A percentile compares a stretch with the other conserved stretches of the same genome.
phyloP scores from a whole-genome alignment of 2,113 vertebrate species.

The Dasyprocta punctata region DNA sequence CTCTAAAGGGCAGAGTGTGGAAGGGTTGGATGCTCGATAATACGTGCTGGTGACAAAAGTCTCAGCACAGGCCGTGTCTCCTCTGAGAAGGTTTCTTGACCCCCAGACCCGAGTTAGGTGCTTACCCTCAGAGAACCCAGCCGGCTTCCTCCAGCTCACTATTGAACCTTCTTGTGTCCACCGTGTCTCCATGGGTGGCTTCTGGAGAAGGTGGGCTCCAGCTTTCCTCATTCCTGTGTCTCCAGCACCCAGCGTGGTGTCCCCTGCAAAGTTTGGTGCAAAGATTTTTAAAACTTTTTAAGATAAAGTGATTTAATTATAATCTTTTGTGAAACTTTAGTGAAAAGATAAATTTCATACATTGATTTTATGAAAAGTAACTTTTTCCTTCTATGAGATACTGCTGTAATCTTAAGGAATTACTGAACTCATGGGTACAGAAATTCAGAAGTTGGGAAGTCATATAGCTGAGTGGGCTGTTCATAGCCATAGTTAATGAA shows the following conservation, averaged over 20 bases:
- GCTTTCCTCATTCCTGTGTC: not conserved
- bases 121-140: not conserved
- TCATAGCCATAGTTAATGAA: not conserved
- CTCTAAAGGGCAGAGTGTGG: not conserved
- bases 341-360: not conserved
- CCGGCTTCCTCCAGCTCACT: not conserved
- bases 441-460: constrained; percentile 14
- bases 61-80: not conserved
- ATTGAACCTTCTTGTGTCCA: fast-evolving
- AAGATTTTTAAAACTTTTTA: not conserved
- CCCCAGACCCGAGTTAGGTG: not conserved
- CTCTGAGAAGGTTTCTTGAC: not conserved
- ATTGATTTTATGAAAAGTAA: not conserved
- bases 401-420: not conserved
- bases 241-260: not conserved
- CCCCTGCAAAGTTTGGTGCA: not conserved
- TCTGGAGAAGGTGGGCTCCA: no score
- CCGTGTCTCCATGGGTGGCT: not conserved
- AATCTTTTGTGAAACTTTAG: not conserved
- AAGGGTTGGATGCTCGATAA: not conserved
- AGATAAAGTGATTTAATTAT: not conserved
- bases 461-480: not conserved
- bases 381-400: not conserved
- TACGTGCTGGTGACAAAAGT: not conserved
- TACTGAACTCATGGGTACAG: not conserved